Evolutionary conservation across 2,888 invertebrate genomes (phyloP), one percentile per base, ranked within the genome.

Genomic region (Disparrhopalites patrizii): DNA sequence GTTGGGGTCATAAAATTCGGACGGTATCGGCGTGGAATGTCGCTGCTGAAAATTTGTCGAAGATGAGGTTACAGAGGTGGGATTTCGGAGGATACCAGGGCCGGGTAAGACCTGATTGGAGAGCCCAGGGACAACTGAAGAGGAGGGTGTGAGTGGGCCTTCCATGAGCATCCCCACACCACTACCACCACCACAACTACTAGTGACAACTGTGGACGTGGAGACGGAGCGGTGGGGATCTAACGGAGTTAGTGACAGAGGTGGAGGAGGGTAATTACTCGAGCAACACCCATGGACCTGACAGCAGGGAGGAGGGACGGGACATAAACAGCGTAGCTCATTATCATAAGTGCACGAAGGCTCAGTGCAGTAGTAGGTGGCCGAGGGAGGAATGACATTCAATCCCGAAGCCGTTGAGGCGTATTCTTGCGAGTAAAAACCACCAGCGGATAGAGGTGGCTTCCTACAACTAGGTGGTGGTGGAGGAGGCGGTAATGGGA

Each of bases 1-100:
- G 52, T 55, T 51, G 2, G 65, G 65, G 63, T 74, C 71, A 65
- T 74, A 73, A 70, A 73, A 74, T 62, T 73, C 72, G 74, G 74
- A 74, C 74, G 74, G 74, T 68, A 70, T 69, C n/a, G 73, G 31
- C 36, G 36, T 47, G 20, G 60, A 61, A 51, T 61, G 50, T 61
- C 50, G 23, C 31, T 43, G 38, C n/a, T 47, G 58, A 27, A 50
- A 18, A n/a, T 51, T 27, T 1, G n/a, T n/a, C 10, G 47, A 18
- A 3, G 61, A 13, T 25, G 36, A 40, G 25, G 31, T 18, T 10
- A 25, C 3, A 18, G n/a, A 8, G 10, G 54, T 18, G 15, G 52
- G n/a, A 47, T 61, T 61, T 3, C 61, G 61, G 2, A 61, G 51
- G 20, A 61, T 61, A 25, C 61, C 36, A 3, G 61, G 51, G n/a